Conservation (phyloP, 1,140 invertebrate genomes). For the Panagrolaimus sp. region DNA sequence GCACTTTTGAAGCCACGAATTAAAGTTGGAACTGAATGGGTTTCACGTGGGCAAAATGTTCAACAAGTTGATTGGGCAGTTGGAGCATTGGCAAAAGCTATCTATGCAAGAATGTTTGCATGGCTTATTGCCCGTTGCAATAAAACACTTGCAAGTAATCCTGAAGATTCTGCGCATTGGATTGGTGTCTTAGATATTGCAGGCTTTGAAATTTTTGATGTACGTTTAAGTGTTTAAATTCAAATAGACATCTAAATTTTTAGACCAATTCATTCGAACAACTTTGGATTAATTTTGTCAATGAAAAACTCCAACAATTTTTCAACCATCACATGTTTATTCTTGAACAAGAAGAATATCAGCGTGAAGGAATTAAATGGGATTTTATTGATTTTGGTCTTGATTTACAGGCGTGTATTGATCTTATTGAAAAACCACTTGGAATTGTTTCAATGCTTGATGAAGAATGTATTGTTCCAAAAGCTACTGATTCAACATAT, state of each 20-base stretch:
- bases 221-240: constrained; percentile 69
- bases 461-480: constrained; percentile 99
- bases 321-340: constrained; percentile 99
- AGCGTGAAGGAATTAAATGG: constrained; percentile 94
- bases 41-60: constrained; percentile 65
- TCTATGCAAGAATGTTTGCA: constrained; percentile 65
- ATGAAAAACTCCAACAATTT: constrained; percentile 98
- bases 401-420: constrained; percentile 95
- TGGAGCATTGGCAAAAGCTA: constrained; percentile 65
- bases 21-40: constrained; percentile 61
- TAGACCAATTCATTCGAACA: constrained; percentile 99
- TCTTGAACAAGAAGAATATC: constrained; percentile 98
- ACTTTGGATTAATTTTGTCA: constrained; percentile 99
- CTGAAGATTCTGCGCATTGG: constrained; percentile 53
- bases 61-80: constrained; percentile 68
- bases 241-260: constrained; percentile 99
- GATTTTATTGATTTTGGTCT: constrained; percentile 99
- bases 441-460: constrained; percentile 99
- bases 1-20: constrained; percentile 65
- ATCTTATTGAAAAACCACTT: constrained; percentile 99
- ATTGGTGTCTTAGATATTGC: constrained; percentile 98
- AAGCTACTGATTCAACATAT: constrained; percentile 95
- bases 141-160: constrained; percentile 63
- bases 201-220: constrained; percentile 99
- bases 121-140: constrained; percentile 66